A percentile compares a stretch with the other conserved stretches of the same genome.
phyloP scores from a whole-genome alignment of 2,797 vertebrate genomes.

The Enteromius paludinosus region DNA sequence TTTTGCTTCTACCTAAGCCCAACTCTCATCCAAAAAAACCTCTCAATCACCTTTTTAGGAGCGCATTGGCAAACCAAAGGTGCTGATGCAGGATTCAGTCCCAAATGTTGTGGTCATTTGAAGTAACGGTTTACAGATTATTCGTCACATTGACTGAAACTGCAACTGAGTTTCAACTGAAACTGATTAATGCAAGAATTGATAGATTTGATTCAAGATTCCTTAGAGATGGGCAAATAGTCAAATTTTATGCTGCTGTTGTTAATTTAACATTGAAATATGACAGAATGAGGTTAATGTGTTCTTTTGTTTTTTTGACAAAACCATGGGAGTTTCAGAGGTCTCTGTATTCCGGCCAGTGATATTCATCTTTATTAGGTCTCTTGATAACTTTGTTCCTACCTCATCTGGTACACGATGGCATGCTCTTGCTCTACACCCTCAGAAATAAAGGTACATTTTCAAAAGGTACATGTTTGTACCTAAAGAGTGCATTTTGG shows the following conservation, averaged over 20 bases:
- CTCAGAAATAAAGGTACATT: too few species aligned
- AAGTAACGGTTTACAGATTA: constrained; percentile 23
- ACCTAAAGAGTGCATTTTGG: too few species aligned
- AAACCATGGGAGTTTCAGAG: not conserved
- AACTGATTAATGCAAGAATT: not conserved
- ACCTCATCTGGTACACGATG: not conserved
- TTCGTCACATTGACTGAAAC: not conserved
- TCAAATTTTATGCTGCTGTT: not conserved
- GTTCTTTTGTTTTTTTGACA: not conserved
- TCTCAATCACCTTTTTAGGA: not conserved
- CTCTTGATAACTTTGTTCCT: not conserved
- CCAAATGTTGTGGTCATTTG: not conserved
- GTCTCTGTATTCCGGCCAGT: not conserved
- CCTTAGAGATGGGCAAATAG: not conserved
- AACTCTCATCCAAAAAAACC: not conserved
- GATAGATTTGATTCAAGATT: not conserved
- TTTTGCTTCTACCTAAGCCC: not conserved
- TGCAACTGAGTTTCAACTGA: too few species aligned
- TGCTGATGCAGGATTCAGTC: constrained; percentile 23
- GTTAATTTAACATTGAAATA: not conserved
- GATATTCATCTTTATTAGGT: not conserved
- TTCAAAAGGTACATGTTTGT: too few species aligned
- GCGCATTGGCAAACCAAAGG: not conserved
- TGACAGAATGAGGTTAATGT: constrained; percentile 21
- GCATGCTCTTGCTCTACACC: not conserved